Conservation (phyloP, 1,140 invertebrate species). For the Potamilus streckersoni region DNA sequence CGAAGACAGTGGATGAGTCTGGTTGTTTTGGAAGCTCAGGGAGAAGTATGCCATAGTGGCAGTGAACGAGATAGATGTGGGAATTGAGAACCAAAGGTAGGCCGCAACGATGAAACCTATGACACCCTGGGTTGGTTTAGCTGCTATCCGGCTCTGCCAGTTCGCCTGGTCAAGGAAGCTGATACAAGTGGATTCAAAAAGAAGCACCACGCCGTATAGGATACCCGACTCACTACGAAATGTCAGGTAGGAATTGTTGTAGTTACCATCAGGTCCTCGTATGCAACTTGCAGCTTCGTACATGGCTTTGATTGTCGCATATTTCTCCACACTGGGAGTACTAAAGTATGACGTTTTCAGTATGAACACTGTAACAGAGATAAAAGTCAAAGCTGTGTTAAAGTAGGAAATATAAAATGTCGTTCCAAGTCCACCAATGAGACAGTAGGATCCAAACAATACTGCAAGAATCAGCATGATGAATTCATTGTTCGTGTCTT, state of each 20-base stretch:
- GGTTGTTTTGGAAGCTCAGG: constrained; percentile 36
- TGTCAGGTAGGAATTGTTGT: constrained; percentile 34
- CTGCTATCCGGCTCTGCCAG: constrained; percentile 48
- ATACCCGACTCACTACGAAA: constrained; percentile 29
- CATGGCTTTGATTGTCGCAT: not conserved
- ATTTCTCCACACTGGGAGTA: not conserved
- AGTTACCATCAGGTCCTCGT: not conserved
- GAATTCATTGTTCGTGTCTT: constrained; percentile 5
- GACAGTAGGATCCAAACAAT: constrained; percentile 64
- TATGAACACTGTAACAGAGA: not conserved
- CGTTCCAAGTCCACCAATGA: constrained; percentile 66
- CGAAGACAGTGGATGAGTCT: constrained; percentile 35
- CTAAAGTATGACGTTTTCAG: not conserved
- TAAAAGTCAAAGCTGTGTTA: constrained; percentile 63
- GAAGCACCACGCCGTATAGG: constrained; percentile 34
- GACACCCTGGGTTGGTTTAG: constrained; percentile 46
- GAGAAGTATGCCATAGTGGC: constrained; percentile 59
- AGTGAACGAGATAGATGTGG: constrained; percentile 56
- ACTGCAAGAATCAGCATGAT: constrained; percentile 17
- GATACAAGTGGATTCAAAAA: constrained; percentile 45
- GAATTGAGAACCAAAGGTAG: constrained; percentile 65
- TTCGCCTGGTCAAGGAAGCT: constrained; percentile 57
- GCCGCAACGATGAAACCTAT: constrained; percentile 59
- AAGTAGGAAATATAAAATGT: constrained; percentile 69
- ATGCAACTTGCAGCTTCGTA: constrained; percentile 5